Evolutionary conservation across 2,113 vertebrate species (phyloP), one percentile per base, ranked within the genome.

Genomic region (Gadus macrocephalus): DNA sequence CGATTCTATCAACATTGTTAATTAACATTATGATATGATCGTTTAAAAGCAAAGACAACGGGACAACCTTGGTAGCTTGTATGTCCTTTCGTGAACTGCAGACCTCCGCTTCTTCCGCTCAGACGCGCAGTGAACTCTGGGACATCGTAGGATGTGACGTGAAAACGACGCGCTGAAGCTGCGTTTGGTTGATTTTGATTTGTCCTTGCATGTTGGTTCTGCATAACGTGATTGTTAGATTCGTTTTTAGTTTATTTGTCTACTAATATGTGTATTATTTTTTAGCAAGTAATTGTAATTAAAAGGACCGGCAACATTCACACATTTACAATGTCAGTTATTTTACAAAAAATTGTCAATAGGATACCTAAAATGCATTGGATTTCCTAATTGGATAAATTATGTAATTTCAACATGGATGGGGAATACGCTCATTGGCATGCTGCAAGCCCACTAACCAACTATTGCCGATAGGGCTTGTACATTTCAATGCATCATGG

Each of bases 61-160:
- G 7, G 42, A 49, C 87, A 83, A 88, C 88, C 87, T 85, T 83
- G 78, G 60, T 2, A 53, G 64, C 55, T 67, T 0, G 28, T 25
- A 53, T 64, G 86, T 86, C 89, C 87, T 87, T 70, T 76, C 31
- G 20, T 55, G 22, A 15, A 11, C 9, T 25, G 60, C 0, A 16
- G 15, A 16, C 28, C 64, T n/a, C 68, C 65, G 67, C 35, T 35
- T 49, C 63, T 71, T 70, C 67, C 80, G 19, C 14, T n/a, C 4
- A 1, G 1, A 3, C 56, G 38, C 86, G 87, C 84, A 82, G 1
- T 27, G 90, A 56, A 83, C 77, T 27, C 42, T 87, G 91, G 92
- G 91, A 89, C 59, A 4, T 8, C 5, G 49, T 58, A 38, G 31
- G n/a, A 53, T 20, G 71, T 66, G 58, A 49, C 42, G 42, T 49